These are phyloP conservation scores for Selenia dentaria DNA, from an alignment of 2,888 invertebrate species.

Conservation along the genomic window DNA sequence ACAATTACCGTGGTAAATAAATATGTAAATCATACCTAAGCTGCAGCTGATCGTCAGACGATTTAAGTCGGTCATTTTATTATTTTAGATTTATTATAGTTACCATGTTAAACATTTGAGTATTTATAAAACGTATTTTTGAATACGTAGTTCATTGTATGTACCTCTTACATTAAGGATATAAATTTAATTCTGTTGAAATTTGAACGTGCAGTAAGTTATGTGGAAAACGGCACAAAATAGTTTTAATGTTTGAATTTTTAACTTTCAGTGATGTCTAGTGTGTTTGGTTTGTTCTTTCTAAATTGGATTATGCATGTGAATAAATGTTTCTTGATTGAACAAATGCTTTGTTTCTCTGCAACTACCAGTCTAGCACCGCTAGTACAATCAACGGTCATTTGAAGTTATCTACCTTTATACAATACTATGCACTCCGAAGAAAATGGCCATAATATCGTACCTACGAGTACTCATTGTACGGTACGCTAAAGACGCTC, in stretches of 20 bases:
- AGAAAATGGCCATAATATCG: no score
- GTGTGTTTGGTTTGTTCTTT: slow-evolving; percentile 80
- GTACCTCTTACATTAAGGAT: no score
- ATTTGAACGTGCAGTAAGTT: no score
- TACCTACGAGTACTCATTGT: no score
- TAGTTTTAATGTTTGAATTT: slow-evolving; percentile 56
- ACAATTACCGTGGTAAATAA: no score
- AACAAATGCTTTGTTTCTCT: slow-evolving; percentile 27
- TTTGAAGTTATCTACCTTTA: background rate
- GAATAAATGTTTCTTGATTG: slow-evolving; percentile 81
- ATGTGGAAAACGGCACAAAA: slow-evolving; percentile 49
- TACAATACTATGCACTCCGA: background rate
- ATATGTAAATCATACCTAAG: no score
- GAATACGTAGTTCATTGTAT: background rate
- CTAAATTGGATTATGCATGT: slow-evolving; percentile 74
- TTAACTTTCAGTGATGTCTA: slow-evolving; percentile 66
- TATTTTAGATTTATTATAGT: slow-evolving; percentile 6
- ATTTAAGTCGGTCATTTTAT: no score
- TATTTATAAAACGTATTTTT: slow-evolving; percentile 5
- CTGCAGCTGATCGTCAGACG: no score
- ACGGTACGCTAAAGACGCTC: no score
- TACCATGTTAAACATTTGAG: slow-evolving; percentile 12
- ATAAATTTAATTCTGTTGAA: no score
- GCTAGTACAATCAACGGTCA: background rate
- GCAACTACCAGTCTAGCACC: background rate